A percentile compares a stretch with the other conserved stretches of the same genome.
These are phyloP conservation scores for Smittia aterrima DNA, from an alignment of 2,888 invertebrate genomes.

Conservation along the genomic window DNA sequence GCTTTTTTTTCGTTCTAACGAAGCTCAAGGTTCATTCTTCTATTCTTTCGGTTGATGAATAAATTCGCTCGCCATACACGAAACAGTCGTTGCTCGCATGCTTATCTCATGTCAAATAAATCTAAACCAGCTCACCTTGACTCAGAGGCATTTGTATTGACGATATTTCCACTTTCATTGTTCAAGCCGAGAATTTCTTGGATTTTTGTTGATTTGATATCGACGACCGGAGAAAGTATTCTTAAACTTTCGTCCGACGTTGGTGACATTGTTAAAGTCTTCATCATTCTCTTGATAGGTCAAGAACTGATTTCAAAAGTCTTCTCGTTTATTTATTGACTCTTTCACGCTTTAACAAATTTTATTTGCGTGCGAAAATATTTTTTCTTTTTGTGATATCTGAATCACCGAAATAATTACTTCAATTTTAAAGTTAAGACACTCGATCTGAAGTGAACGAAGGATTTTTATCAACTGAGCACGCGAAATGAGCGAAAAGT, in stretches of 20 bases:
- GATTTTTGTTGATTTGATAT: constrained; percentile 32
- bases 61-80: too few species aligned
- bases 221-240: not conserved
- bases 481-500: constrained; percentile 19
- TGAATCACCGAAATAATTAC: constrained; percentile 26
- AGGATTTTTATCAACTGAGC: constrained; percentile 34
- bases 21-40: too few species aligned
- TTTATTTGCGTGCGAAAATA: not conserved
- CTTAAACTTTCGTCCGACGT: constrained; percentile 18
- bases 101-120: not conserved
- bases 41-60: too few species aligned
- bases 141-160: constrained; percentile 12
- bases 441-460: constrained; percentile 7
- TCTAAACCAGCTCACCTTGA: constrained; percentile 26
- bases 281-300: constrained; percentile 7
- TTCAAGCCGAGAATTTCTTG: constrained; percentile 27
- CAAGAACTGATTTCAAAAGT: not conserved
- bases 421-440: not conserved
- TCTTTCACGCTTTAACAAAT: not conserved
- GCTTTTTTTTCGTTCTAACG: too few species aligned
- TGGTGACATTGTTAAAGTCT: constrained; percentile 22
- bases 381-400: not conserved
- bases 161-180: constrained; percentile 15
- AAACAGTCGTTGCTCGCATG: not conserved
- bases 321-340: not conserved